Evolutionary conservation across 2,113 vertebrate genomes (phyloP).

Genomic region (Apistogramma diplotaenia): DNA sequence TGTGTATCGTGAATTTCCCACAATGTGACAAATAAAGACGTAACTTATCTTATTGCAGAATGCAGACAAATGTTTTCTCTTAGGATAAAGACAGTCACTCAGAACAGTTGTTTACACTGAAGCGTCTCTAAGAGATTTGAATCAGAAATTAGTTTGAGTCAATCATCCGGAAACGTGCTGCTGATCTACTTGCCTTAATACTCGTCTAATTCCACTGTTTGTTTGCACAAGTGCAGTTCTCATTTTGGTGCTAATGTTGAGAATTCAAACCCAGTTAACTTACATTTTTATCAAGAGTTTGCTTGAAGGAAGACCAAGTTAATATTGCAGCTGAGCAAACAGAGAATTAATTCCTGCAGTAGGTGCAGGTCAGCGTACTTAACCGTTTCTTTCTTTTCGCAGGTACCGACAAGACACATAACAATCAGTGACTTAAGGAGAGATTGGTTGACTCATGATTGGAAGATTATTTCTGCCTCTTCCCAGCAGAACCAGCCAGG

Average conservation of each 20-base stretch:
- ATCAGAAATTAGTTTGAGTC: background rate
- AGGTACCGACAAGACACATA: constrained; percentile 78
- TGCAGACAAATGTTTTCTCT: background rate
- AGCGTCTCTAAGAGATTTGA: fast-evolving
- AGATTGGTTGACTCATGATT: constrained; percentile 49
- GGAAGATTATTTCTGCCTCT: constrained; percentile 43
- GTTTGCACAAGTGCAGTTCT: background rate
- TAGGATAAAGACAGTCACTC: background rate
- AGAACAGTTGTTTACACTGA: fast-evolving
- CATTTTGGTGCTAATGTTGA: background rate
- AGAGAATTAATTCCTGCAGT: background rate
- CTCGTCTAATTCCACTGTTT: background rate
- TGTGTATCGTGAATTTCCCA: no score
- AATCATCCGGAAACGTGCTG: background rate
- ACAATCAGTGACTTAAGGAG: constrained; percentile 37
- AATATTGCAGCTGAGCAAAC: background rate
- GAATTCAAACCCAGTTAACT: background rate
- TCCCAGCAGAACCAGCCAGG: constrained; percentile 16
- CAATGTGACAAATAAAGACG: no score
- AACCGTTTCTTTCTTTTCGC: background rate
- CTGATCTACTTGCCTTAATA: background rate
- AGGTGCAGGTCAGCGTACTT: background rate
- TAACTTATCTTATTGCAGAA: no score
- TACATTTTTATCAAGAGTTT: background rate
- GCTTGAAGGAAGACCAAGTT: background rate